Base-by-base conservation (phyloP, 2,797 vertebrate species). In the Hylomyscus alleni region DNA sequence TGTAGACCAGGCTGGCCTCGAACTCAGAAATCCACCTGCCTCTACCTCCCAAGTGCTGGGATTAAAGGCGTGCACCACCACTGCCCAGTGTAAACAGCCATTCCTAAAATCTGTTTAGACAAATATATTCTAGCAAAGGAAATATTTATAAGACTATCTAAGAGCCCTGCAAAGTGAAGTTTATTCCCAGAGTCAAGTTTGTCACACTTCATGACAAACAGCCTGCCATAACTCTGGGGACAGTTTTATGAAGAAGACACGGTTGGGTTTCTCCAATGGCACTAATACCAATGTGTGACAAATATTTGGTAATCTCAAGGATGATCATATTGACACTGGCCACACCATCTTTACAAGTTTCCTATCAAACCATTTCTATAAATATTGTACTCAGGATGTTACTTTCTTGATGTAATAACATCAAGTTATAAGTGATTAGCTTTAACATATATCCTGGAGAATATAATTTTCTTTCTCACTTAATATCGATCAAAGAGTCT, bases 51-150 rank as follows among this genome's bases (percentile, higher is more conserved):
- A 44, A 44, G 44, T 44, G 44, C 44, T 44, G 44, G 44, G 44
- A 44, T 44, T 44, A 44, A 44, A 44, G 44, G 44, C 44, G 44
- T 44, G 44, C 44, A 44, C 44, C 6, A 44, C 44, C 44, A 44
- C 44, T 44, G 44, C 44, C 44, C 44, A 44, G 44, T 44, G 73
- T 75, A 77, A 78, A 72, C 26, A 20, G 34, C 6, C 58, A 37
- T 58, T 88, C 26, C 81, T 29, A 14, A 7, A 69, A 62, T 72
- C 29, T 87, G 3, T 60, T 47, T 73, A 89, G 80, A 8, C 6
- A 81, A 84, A 75, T 60, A 19, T 91, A 77, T n/a, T 91, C 22
- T 81, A 44, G 65, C 26, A 83, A 94, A 91, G 40, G 37, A 95
- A 56, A 78, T 37, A 77, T 73, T 96, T 94, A 20, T 12, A 78